A percentile compares a stretch with the other conserved stretches of the same genome.
Evolutionary conservation across 2,113 vertebrate genomes (phyloP).

Genomic region (Rhizomys pruinosus): DNA sequence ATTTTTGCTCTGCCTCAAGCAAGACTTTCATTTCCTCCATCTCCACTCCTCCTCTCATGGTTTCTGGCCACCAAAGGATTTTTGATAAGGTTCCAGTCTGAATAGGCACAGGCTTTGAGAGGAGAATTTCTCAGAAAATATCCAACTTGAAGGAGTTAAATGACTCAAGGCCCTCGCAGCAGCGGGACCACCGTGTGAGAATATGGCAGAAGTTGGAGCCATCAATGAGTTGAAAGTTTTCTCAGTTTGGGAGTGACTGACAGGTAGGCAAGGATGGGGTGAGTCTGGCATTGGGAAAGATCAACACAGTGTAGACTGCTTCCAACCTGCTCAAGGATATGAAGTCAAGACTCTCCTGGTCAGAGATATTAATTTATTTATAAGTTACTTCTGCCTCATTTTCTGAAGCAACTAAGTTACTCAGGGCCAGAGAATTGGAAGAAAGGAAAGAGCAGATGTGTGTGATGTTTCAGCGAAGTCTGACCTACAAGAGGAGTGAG

Average conservation of each 20-base stretch:
- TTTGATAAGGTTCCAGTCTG: background rate
- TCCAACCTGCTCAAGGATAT: background rate
- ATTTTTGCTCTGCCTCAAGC: background rate
- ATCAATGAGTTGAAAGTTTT: rapidly evolving
- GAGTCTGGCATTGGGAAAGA: background rate
- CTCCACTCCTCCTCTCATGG: background rate
- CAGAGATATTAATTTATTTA: background rate
- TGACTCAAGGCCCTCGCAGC: background rate
- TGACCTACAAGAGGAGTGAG: background rate
- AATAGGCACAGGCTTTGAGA: background rate
- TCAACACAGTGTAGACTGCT: background rate
- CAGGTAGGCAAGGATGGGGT: too few species aligned
- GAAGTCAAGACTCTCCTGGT: background rate
- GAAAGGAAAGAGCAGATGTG: background rate
- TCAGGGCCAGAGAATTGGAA: background rate
- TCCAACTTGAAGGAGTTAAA: background rate
- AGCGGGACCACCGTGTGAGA: background rate
- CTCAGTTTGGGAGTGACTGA: background rate
- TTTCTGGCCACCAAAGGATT: background rate
- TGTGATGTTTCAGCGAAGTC: background rate
- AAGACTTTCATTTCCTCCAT: background rate
- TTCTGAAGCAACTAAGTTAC: background rate
- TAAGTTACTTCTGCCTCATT: background rate
- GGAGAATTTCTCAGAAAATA: background rate
- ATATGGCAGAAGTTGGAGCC: background rate